Conservation (phyloP, 2,888 invertebrate species). For the Agrochola lota region DNA sequence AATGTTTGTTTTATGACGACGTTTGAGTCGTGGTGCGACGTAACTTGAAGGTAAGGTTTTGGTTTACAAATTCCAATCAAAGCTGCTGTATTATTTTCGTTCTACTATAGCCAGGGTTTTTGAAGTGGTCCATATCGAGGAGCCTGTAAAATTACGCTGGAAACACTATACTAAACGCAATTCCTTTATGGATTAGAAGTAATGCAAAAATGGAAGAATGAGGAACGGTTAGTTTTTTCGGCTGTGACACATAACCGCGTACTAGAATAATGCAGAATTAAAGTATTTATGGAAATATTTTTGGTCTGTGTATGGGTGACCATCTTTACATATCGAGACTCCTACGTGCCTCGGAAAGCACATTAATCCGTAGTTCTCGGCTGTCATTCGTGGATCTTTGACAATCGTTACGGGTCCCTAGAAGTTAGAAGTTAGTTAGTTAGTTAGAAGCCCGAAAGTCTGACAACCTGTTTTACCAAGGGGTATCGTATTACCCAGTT, state of each 20-base stretch:
- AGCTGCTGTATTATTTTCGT: neutral
- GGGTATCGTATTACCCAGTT: no score
- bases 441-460: no score
- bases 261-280: neutral
- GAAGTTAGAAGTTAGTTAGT: no score
- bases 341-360: no score
- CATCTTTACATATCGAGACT: no score
- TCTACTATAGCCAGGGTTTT: neutral
- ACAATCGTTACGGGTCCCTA: no score
- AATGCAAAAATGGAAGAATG: neutral
- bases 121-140: no score
- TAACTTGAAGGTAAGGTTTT: neutral
- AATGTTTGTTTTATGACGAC: conserved; percentile 49
- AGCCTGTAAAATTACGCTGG: neutral
- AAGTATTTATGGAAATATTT: neutral
- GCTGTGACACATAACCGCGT: no score
- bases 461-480: no score
- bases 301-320: no score
- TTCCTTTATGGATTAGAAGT: neutral
- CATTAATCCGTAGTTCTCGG: no score
- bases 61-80: conserved; percentile 2
- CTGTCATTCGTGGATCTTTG: no score
- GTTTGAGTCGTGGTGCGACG: conserved; percentile 1
- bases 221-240: neutral
- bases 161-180: neutral